Percentiles rank a stretch among this genome's conserved stretches.
These are phyloP conservation scores for Copsychus sechellarum DNA, from an alignment of 2,113 vertebrate genomes.

Conservation along the genomic window DNA sequence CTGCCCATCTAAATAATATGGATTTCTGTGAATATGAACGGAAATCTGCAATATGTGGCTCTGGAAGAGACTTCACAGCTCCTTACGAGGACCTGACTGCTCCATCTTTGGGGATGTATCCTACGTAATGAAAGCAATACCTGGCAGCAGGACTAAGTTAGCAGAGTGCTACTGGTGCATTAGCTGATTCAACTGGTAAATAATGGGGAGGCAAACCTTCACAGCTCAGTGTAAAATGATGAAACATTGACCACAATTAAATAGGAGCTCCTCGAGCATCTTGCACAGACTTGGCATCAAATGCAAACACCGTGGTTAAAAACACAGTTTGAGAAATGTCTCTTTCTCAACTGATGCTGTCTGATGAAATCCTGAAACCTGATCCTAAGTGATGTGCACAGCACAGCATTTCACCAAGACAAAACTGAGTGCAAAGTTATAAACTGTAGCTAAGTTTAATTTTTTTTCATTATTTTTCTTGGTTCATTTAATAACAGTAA, in stretches of 20 bases:
- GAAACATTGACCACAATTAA: background rate
- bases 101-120: background rate
- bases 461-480: background rate
- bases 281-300: background rate
- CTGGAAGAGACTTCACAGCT: background rate
- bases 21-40: background rate
- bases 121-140: background rate
- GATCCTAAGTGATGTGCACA: background rate
- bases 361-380: background rate
- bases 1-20: background rate
- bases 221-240: background rate
- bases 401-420: background rate
- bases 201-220: background rate
- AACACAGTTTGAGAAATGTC: background rate
- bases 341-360: background rate
- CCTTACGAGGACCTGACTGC: background rate
- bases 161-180: background rate
- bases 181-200: background rate
- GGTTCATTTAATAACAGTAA: background rate
- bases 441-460: background rate
- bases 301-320: background rate
- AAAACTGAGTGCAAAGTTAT: background rate
- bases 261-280: background rate
- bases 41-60: background rate
- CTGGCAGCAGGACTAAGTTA: background rate